Conservation (phyloP, 2,888 invertebrate genomes). For the Chaetoderma sp. region DNA sequence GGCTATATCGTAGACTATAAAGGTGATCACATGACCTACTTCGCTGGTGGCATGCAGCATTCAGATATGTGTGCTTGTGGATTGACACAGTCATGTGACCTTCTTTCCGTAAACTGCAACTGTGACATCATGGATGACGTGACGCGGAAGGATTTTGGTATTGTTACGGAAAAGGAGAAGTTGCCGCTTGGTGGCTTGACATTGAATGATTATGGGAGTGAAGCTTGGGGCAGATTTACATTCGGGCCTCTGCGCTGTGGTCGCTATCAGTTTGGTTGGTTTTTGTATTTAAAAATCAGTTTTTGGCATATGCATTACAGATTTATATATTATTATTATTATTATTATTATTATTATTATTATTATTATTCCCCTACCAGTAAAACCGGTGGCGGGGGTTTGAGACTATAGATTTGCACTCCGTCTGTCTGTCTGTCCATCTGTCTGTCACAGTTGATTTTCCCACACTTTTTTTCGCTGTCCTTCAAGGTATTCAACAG, state of each 20-base stretch:
- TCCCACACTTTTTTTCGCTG: too few species aligned
- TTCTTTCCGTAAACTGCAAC: slow-evolving; percentile 45
- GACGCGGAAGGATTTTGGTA: slow-evolving; percentile 50
- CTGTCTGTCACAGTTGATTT: too few species aligned
- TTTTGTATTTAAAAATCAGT: too few species aligned
- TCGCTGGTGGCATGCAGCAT: slow-evolving; percentile 41
- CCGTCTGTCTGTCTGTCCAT: too few species aligned
- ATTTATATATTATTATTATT: too few species aligned
- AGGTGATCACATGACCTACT: slow-evolving; percentile 28
- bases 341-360: too few species aligned
- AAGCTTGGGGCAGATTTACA: slow-evolving; percentile 20
- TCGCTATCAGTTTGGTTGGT: slow-evolving; percentile 52
- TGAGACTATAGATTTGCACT: too few species aligned
- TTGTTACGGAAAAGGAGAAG: slow-evolving; percentile 43
- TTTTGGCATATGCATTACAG: too few species aligned
- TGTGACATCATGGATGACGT: slow-evolving; percentile 52
- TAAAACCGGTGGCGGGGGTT: too few species aligned
- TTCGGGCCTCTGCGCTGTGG: slow-evolving; percentile 49
- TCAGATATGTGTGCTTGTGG: slow-evolving; percentile 52
- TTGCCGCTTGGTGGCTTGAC: slow-evolving; percentile 48
- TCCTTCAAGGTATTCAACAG: too few species aligned
- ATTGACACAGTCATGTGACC: slow-evolving; percentile 43
- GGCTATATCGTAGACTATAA: too few species aligned
- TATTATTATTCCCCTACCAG: too few species aligned
- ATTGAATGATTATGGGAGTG: slow-evolving; percentile 33